A percentile compares a stretch with the other conserved stretches of the same genome.
Evolutionary conservation across 1,140 invertebrate genomes (phyloP).

Genomic region (Drosophila grimshawi): DNA sequence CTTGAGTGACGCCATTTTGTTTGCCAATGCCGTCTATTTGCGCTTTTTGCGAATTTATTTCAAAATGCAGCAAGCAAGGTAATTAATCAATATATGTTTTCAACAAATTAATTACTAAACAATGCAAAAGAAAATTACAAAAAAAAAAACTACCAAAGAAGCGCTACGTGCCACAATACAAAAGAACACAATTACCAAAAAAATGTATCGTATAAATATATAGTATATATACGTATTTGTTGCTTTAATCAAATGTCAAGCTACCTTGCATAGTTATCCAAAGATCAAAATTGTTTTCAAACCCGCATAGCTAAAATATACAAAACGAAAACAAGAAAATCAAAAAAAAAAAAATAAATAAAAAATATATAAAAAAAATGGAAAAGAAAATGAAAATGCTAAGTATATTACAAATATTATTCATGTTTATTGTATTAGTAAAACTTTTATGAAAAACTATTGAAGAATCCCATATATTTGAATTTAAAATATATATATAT

Average conservation of each 20-base stretch:
- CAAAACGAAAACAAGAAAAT: slow-evolving; percentile 43
- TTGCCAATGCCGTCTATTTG: slow-evolving; percentile 73
- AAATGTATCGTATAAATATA: slow-evolving; percentile 12
- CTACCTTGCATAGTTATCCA: slow-evolving; percentile 76
- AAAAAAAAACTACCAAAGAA: slow-evolving; percentile 38
- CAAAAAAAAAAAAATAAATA: slow-evolving; percentile 18
- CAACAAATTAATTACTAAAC: slow-evolving; percentile 67
- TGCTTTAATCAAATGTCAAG: slow-evolving; percentile 64
- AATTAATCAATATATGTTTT: slow-evolving; percentile 76
- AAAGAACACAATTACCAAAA: slow-evolving; percentile 17
- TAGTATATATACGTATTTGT: slow-evolving; percentile 43
- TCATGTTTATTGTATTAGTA: slow-evolving; percentile 79
- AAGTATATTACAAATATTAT: slow-evolving; percentile 64
- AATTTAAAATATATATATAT: slow-evolving; percentile 59
- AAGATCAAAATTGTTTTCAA: slow-evolving; percentile 77
- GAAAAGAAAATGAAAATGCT: slow-evolving; percentile 32
- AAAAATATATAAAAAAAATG: slow-evolving; percentile 13
- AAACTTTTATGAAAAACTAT: slow-evolving; percentile 62
- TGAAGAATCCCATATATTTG: slow-evolving; percentile 53
- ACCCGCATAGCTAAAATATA: slow-evolving; percentile 76
- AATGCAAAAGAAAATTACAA: slow-evolving; percentile 28
- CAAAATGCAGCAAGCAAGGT: slow-evolving; percentile 52
- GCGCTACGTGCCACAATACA: slow-evolving; percentile 50
- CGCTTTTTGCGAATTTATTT: slow-evolving; percentile 58
- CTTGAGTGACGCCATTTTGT: slow-evolving; percentile 73